A percentile compares a stretch with the other conserved stretches of the same genome.
Conservation (phyloP, 2,888 invertebrate species). For the Dolichopus griseipennis region DNA sequence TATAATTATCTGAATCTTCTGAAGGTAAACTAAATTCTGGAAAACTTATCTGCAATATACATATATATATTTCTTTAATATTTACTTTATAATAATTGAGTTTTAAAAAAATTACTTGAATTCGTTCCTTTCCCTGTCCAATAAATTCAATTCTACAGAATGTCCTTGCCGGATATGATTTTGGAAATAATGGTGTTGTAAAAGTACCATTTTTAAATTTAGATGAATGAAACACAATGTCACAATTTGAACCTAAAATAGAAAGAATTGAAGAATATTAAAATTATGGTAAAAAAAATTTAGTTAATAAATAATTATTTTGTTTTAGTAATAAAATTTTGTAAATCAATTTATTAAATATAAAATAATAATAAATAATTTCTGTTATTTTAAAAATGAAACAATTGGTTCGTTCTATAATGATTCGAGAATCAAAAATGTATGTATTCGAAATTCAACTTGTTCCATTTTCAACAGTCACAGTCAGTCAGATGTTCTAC, state of each 20-base stretch:
- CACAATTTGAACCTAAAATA: constrained; percentile 67
- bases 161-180: constrained; percentile 67
- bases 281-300: neutral
- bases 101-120: constrained; percentile 54
- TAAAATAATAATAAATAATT: too few species aligned
- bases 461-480: too few species aligned
- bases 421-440: too few species aligned
- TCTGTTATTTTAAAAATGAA: too few species aligned
- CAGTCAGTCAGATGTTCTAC: too few species aligned
- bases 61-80: neutral
- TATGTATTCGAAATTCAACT: too few species aligned
- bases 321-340: too few species aligned
- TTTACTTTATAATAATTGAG: neutral
- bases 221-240: constrained; percentile 69
- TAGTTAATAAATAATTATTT: too few species aligned
- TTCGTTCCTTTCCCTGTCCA: constrained; percentile 73
- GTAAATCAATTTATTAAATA: too few species aligned
- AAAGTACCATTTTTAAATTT: constrained; percentile 73
- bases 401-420: too few species aligned
- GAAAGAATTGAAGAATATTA: constrained; percentile 24
- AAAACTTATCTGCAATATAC: constrained; percentile 34
- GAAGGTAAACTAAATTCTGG: constrained; percentile 40
- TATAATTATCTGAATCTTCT: constrained; percentile 29
- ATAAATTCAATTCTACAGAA: constrained; percentile 86
- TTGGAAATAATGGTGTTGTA: constrained; percentile 76